Percentiles rank a stretch among this genome's conserved stretches.
Conservation (phyloP, 2,113 vertebrate genomes). For the Ardeotis arabs region DNA sequence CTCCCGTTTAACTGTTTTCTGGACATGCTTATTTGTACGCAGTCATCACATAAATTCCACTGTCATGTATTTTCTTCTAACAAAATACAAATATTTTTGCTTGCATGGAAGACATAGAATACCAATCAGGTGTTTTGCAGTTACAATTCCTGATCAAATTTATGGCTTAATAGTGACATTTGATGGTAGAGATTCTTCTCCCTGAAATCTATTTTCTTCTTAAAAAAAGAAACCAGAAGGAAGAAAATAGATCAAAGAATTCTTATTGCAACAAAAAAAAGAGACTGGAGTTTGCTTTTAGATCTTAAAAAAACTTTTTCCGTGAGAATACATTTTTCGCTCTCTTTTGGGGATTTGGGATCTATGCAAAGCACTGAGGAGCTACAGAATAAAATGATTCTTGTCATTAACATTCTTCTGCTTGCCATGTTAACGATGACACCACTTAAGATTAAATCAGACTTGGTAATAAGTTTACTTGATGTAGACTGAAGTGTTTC, state of each 20-base stretch:
- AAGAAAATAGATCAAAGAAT: conserved; percentile 53
- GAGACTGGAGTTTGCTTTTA: conserved; percentile 32
- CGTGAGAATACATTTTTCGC: not conserved
- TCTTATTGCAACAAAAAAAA: conserved; percentile 33
- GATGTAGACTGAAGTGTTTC: conserved; percentile 29
- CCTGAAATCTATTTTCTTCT: conserved; percentile 50
- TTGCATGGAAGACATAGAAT: conserved; percentile 9
- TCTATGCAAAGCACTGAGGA: conserved; percentile 49
- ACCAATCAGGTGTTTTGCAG: conserved; percentile 24
- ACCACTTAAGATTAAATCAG: conserved; percentile 50
- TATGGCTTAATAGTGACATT: conserved; percentile 45
- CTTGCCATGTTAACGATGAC: conserved; percentile 36
- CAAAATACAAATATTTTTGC: conserved; percentile 29
- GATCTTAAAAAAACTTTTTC: conserved; percentile 41
- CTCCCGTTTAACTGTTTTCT: conserved; percentile 23
- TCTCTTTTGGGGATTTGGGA: conserved; percentile 6
- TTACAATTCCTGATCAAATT: conserved; percentile 24
- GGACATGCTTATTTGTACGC: not conserved
- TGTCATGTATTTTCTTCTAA: conserved; percentile 46
- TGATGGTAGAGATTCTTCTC: not conserved
- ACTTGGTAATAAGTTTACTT: conserved; percentile 64
- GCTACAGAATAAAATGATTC: conserved; percentile 36
- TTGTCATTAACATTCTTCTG: conserved; percentile 56
- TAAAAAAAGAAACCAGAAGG: not conserved
- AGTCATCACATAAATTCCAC: conserved; percentile 41